Conservation (phyloP, 2,888 invertebrate species). For the Ligdia adustata region DNA sequence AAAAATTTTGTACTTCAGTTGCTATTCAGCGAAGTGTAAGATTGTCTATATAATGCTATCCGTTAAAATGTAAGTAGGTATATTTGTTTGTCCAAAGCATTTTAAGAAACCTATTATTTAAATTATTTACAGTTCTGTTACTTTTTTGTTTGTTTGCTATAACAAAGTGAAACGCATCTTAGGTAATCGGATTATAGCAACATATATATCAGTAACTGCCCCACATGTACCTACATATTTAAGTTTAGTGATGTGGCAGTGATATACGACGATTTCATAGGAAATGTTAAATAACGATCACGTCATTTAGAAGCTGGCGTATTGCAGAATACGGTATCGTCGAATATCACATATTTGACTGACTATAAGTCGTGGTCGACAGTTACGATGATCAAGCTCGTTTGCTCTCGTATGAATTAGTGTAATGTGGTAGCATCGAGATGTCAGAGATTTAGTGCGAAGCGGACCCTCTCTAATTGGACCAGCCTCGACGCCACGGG, state of each 20-base stretch:
- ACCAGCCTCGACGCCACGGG: constrained; percentile 75
- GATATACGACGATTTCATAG: not conserved
- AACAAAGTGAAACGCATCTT: no score
- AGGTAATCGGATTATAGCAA: not conserved
- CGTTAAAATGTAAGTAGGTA: not conserved
- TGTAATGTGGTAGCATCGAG: constrained; percentile 72
- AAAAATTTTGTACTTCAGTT: constrained; percentile 16
- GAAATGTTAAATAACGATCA: no score
- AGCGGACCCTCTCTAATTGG: constrained; percentile 76
- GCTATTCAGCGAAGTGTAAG: not conserved
- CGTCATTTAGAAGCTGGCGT: not conserved
- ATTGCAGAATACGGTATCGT: not conserved
- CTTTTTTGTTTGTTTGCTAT: no score
- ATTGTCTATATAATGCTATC: not conserved
- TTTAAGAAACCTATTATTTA: no score
- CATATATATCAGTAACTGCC: not conserved
- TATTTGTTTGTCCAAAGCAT: no score
- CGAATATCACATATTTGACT: constrained; percentile 16
- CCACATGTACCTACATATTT: not conserved
- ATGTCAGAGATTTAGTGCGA: constrained; percentile 77
- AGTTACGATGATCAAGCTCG: constrained; percentile 59
- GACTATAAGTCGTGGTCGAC: constrained; percentile 50
- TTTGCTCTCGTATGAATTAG: constrained; percentile 78
- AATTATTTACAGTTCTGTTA: no score
- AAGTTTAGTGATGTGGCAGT: not conserved